Base-by-base conservation (phyloP, 2,113 vertebrate genomes). In the Pseudopodoces humilis region DNA sequence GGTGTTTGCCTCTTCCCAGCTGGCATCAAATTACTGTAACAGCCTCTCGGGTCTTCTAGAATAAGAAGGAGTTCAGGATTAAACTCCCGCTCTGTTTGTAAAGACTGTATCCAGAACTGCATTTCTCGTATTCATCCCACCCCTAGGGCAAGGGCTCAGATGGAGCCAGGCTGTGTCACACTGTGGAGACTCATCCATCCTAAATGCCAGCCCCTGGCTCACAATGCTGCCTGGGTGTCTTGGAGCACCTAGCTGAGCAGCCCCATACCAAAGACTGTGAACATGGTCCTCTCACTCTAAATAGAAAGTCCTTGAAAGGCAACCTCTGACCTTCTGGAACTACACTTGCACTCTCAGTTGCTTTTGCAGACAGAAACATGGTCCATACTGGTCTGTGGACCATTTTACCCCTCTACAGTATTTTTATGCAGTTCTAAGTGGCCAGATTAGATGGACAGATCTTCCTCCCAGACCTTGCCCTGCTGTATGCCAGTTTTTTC, bases 1-100 rank as follows among this genome's bases (percentile, higher is more conserved):
- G 41, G 56, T n/a, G 72, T 92, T 92, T 71, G 68, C 92, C 76
- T 92, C 90, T 86, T 90, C 93, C 79, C 95, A 96, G 82, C 85
- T 96, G 88, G 83, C 90, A 91, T 64, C 41, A 86, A 90, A 90
- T 88, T 92, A 78, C 68, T 35, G 30, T 44, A 88, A 52, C 71
- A 86, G 78, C 35, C 76, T 88, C 88, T 77, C 0, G 0, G 44
- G 23, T 88, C 56, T 92, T 95, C 83, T 47, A 80, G 53, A 90
- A 28, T n/a, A 67, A 59, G 78, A 14, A 69, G 27, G 63, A 70
- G 59, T 23, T 70, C 22, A 65, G 55, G 56, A 83, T 79, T 90
- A 70, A 90, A 55, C 24, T 80, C 30, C 39, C 0, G 0, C 52
- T 35, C 85, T 46, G 28, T 50, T 77, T 0, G 0, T 41, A 88